Evolutionary conservation across 2,797 vertebrate genomes (phyloP).

Genomic region (Protonibea diacanthus): DNA sequence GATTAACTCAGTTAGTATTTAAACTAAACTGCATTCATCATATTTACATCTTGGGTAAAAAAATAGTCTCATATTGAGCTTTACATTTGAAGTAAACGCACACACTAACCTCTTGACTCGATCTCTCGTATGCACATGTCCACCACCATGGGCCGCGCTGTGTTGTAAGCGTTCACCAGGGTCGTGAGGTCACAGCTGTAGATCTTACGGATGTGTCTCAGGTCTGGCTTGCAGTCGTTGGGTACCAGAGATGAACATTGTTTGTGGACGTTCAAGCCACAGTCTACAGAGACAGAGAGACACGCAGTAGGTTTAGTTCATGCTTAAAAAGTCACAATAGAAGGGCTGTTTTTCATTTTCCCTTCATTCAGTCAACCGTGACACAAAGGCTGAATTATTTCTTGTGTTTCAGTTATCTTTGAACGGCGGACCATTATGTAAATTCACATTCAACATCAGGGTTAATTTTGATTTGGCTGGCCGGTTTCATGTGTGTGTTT

Average conservation of each 20-base stretch:
- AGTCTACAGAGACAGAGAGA: conserved; percentile 85
- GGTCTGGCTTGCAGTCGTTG: conserved; percentile 96
- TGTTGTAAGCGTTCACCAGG: conserved; percentile 95
- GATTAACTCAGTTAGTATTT: not conserved
- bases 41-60: not conserved
- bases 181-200: conserved; percentile 99
- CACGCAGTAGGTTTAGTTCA: conserved; percentile 4
- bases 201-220: conserved; percentile 98
- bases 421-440: conserved; percentile 13
- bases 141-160: conserved; percentile 98
- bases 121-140: conserved; percentile 99
- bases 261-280: conserved; percentile 98
- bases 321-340: too few species aligned
- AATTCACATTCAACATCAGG: conserved; percentile 23
- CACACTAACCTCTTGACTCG: conserved; percentile 94
- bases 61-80: not conserved
- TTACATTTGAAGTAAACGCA: not conserved
- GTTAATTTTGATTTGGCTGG: conserved; percentile 44
- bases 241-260: conserved; percentile 97
- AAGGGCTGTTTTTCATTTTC: too few species aligned
- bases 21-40: not conserved
- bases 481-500: conserved; percentile 61
- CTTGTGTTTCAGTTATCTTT: conserved; percentile 5
- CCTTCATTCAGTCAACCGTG: too few species aligned
- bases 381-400: conserved; percentile 17